Evolutionary conservation across 2,113 vertebrate species (phyloP).

Genomic region (Malaclemys terrapin): DNA sequence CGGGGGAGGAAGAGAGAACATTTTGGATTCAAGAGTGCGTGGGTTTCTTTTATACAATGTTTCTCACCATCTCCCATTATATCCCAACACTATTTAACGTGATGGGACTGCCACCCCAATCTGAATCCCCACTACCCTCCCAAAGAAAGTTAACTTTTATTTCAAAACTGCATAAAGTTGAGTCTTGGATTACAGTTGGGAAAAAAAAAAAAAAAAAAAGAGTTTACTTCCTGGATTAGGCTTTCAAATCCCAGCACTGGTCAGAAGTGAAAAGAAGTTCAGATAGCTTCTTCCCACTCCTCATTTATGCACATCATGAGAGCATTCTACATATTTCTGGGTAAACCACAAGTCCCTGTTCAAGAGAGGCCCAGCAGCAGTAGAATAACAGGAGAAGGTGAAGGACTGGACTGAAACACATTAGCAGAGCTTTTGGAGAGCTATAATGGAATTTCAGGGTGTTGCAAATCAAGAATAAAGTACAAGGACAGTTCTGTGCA

Average conservation of each 20-base stretch:
- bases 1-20: neutral
- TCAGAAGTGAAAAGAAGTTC: neutral
- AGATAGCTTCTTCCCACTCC: neutral
- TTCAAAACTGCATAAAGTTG: neutral
- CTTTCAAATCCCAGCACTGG: neutral
- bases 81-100: neutral
- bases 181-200: neutral
- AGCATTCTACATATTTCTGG: neutral
- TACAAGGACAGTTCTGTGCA: neutral
- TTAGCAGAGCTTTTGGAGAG: neutral
- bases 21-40: slow-evolving; percentile 10
- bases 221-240: neutral
- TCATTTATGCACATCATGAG: neutral
- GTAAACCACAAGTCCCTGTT: neutral
- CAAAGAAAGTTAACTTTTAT: neutral
- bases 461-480: neutral
- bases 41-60: neutral
- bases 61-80: neutral
- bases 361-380: neutral
- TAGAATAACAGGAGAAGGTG: accelerated
- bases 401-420: neutral
- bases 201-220: neutral
- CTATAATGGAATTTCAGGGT: neutral
- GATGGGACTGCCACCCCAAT: neutral
- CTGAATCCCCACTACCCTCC: neutral